Evolutionary conservation across 2,113 vertebrate species (phyloP).

Genomic region (Grammomys dolichurus): DNA sequence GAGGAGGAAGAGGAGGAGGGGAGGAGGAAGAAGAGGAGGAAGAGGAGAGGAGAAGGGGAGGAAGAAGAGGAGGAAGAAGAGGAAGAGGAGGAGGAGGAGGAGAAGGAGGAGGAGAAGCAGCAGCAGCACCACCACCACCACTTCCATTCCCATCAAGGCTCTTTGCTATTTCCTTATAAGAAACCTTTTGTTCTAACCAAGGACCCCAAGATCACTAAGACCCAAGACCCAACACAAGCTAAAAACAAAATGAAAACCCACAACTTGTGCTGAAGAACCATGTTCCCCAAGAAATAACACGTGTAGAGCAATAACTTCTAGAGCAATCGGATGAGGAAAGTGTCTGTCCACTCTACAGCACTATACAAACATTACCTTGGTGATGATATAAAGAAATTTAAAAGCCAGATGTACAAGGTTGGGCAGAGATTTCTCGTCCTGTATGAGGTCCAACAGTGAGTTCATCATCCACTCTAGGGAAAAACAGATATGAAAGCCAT

Average conservation of each 20-base stretch:
- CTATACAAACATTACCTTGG: slow-evolving; percentile 90
- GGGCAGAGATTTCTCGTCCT: slow-evolving; percentile 88
- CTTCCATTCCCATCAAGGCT: not conserved
- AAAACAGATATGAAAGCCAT: not conserved
- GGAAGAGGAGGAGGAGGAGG: too few species aligned
- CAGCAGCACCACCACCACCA: not conserved
- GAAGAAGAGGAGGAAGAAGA: too few species aligned
- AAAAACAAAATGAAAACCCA: not conserved
- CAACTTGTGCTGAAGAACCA: not conserved
- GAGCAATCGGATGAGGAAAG: not conserved
- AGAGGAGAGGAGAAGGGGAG: too few species aligned
- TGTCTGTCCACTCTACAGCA: not conserved
- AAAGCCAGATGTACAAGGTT: slow-evolving; percentile 92
- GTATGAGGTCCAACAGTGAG: slow-evolving; percentile 89
- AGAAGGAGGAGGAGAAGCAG: fast-evolving
- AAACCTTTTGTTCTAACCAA: not conserved
- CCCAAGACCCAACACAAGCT: not conserved
- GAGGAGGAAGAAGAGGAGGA: not conserved
- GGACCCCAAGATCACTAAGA: not conserved
- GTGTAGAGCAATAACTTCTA: not conserved
- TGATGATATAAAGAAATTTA: slow-evolving; percentile 96
- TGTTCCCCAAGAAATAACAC: not conserved
- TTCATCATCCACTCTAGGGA: slow-evolving; percentile 95
- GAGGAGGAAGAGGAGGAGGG: fast-evolving
- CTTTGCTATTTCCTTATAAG: not conserved